Evolutionary conservation across 2,113 vertebrate genomes (phyloP).

Genomic region (Gallinago jamesoni): DNA sequence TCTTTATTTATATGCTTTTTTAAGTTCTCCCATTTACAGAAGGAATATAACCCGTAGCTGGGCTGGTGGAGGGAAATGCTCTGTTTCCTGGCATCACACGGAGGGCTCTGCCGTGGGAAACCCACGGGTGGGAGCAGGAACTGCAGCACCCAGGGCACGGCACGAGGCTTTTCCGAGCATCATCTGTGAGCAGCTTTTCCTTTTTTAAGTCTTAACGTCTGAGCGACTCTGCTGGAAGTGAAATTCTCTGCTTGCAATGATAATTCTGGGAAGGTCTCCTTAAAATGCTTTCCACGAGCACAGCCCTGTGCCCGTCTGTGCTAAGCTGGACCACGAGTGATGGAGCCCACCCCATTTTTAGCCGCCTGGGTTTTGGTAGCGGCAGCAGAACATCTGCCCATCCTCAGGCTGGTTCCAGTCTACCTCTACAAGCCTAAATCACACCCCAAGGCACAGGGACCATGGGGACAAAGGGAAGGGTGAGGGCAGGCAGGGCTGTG

Average conservation of each 20-base stretch:
- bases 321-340: fast-evolving
- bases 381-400: not conserved
- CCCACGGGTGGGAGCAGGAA: fast-evolving
- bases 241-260: not conserved
- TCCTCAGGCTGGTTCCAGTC: not conserved
- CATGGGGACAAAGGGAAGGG: not conserved
- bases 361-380: fast-evolving
- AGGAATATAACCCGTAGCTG: not conserved
- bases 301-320: not conserved
- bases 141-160: not conserved
- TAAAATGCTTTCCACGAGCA: not conserved
- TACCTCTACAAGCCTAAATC: not conserved
- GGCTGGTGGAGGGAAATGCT: not conserved
- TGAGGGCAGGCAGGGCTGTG: fast-evolving
- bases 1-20: not conserved
- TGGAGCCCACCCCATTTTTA: not conserved
- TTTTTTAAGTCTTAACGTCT: not conserved
- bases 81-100: fast-evolving
- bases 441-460: not conserved
- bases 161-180: fast-evolving
- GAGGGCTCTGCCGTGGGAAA: fast-evolving
- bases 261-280: not conserved
- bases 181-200: fast-evolving
- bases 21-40: not conserved
- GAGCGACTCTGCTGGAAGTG: not conserved